Percentiles rank a stretch among this genome's conserved stretches.
Evolutionary conservation across 2,113 vertebrate species (phyloP).

Genomic region (Sclerurus mexicanus): DNA sequence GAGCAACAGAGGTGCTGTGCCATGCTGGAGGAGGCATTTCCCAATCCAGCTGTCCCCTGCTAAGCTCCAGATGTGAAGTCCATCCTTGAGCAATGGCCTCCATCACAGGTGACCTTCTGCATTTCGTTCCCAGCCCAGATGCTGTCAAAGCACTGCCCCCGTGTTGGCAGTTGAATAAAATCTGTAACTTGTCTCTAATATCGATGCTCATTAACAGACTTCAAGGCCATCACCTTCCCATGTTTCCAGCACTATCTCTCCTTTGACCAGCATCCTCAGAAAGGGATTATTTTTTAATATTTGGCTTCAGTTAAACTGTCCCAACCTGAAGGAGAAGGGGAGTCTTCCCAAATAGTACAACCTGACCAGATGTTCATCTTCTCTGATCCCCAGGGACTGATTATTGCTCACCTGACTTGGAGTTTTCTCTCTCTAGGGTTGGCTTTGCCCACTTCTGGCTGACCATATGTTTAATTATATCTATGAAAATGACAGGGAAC

Average conservation of each 20-base stretch:
- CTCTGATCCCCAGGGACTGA: not conserved
- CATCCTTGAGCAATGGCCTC: not conserved
- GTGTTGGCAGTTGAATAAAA: not conserved
- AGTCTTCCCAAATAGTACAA: not conserved
- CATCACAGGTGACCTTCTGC: not conserved
- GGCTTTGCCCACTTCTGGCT: not conserved
- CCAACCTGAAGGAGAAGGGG: not conserved
- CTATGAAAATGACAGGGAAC: not conserved
- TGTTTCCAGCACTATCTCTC: not conserved
- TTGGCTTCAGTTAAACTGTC: not conserved
- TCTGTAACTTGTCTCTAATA: not conserved
- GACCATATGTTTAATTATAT: constrained; percentile 24
- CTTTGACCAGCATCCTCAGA: not conserved
- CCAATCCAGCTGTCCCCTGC: not conserved
- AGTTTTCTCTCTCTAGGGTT: not conserved
- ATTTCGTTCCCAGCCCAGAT: constrained; percentile 1
- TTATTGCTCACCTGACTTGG: not conserved
- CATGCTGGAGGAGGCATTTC: not conserved
- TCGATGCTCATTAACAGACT: not conserved
- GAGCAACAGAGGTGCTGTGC: not conserved
- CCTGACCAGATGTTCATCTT: not conserved
- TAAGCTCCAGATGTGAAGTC: not conserved
- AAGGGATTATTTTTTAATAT: not conserved
- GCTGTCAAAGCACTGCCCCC: not conserved
- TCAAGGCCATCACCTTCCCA: not conserved